Conservation (phyloP, 2,888 invertebrate species). For the Tiliacea citrago region DNA sequence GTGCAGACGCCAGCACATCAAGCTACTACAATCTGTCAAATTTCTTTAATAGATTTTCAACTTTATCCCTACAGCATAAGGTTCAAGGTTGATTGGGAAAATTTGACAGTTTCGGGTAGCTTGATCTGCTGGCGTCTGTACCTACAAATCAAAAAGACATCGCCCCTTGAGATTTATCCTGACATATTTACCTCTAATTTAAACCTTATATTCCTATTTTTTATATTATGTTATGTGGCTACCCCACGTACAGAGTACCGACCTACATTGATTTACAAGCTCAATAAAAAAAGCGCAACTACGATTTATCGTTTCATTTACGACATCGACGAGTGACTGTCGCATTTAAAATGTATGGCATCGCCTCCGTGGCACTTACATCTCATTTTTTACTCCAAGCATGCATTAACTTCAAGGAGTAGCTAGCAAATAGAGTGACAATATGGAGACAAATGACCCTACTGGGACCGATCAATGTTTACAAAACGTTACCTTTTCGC, state of each 20-base stretch:
- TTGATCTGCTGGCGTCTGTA: no score
- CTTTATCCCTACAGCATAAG: no score
- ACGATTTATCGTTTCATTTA: constrained; percentile 59
- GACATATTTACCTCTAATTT: background rate
- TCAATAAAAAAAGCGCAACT: constrained; percentile 49
- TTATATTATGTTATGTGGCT: constrained; percentile 16
- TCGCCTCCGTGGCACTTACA: constrained; percentile 39
- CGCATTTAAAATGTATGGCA: constrained; percentile 55
- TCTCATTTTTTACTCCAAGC: constrained; percentile 50
- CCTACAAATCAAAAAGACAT: background rate
- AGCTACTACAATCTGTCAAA: no score
- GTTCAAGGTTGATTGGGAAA: no score
- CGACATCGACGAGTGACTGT: constrained; percentile 43
- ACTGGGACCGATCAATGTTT: background rate
- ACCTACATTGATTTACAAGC: constrained; percentile 38
- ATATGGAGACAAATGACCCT: background rate
- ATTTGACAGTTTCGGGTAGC: no score
- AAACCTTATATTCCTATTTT: constrained; percentile 15
- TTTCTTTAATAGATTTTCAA: no score
- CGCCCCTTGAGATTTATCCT: background rate
- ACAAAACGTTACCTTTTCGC: background rate
- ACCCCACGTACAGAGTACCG: background rate
- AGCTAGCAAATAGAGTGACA: constrained; percentile 20
- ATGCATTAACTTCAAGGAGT: constrained; percentile 23
- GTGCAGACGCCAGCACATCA: no score